Base-by-base conservation (phyloP, 2,888 invertebrate species). In the Cephalotes varians region DNA sequence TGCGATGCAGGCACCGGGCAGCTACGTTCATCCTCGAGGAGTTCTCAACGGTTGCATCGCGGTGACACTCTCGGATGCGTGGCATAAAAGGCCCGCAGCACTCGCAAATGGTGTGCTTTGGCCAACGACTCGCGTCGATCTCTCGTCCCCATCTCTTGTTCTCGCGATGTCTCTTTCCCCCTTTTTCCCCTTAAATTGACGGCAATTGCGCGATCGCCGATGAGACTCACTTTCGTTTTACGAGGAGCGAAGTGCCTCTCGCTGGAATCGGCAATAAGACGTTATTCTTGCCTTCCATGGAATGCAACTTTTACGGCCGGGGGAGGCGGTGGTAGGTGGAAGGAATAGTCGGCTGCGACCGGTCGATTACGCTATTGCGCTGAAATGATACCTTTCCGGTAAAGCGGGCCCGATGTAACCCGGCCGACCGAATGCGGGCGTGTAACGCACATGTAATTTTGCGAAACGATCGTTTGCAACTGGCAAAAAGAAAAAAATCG, bases 181-280 rank as follows among this genome's bases (percentile, higher is more conserved):
- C 40, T 37, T 28, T 21, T 58, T 47, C 49, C 31, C 58, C 40
- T 74, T n/a, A 84, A 81, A 81, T 81, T 83, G 44, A 28, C 18
- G 34, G 49, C 47, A 60, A 81, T 76, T 58, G 71, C 83, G 10
- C 64, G 58, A 83, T 83, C 80, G 31, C 64, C 64, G 81, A 83
- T 49, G 83, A 60, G 62, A 62, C 71, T 83, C 74, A 71, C 67
- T 77, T 84, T 83, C 82, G 81, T 82, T 88, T 88, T 88, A 88
- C 85, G 88, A 88, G 86, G 80, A 88, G 86, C 79, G 84, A 88
- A 88, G 64, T 81, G 56, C 80, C 60, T 69, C 69, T 69, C 69
- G 56, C 58, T 65, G 58, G 54, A 60, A 86, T 88, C 84, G 44
- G 85, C 85, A 84, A 84, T 76, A 60, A 84, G 81, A 72, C 72